phyloP scores from a whole-genome alignment of 1,140 invertebrate species.

The Drosophila parvula region DNA sequence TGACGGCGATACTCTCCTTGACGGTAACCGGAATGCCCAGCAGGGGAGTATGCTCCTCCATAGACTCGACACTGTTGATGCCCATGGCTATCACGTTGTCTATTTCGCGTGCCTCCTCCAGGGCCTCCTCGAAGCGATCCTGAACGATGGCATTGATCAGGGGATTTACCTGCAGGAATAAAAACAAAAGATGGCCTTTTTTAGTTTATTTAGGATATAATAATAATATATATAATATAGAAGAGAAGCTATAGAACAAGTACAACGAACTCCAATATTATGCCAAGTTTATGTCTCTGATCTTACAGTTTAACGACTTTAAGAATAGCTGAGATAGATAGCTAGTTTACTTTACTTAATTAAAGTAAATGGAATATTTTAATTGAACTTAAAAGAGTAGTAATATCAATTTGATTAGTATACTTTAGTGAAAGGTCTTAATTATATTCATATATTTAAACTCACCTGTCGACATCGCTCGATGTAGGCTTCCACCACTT shows the following conservation, averaged over 20 bases:
- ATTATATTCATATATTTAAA: not conserved
- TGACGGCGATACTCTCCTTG: conserved; percentile 88
- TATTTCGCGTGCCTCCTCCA: conserved; percentile 86
- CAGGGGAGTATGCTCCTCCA: conserved; percentile 86
- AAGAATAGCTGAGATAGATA: not conserved
- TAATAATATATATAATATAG: too few relatives aligned
- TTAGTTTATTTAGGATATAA: not conserved
- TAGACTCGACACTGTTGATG: conserved; percentile 83
- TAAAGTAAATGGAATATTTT: not conserved
- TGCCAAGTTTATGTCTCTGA: too few relatives aligned
- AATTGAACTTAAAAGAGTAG: not conserved
- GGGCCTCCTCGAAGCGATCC: conserved; percentile 87
- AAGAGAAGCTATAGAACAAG: not conserved
- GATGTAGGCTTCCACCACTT: conserved; percentile 88
- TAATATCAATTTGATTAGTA: not conserved
- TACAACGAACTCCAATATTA: not conserved
- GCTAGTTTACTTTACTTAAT: not conserved
- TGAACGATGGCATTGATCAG: conserved; percentile 89
- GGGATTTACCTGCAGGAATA: conserved; percentile 86
- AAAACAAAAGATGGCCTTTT: too few relatives aligned
- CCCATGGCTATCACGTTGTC: conserved; percentile 84
- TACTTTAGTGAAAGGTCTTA: not conserved
- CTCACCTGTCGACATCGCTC: conserved; percentile 85
- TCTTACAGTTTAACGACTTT: not conserved
- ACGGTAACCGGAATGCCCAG: conserved; percentile 89